phyloP scores from a whole-genome alignment of 2,888 invertebrate species.

The Perithous albicinctus region DNA sequence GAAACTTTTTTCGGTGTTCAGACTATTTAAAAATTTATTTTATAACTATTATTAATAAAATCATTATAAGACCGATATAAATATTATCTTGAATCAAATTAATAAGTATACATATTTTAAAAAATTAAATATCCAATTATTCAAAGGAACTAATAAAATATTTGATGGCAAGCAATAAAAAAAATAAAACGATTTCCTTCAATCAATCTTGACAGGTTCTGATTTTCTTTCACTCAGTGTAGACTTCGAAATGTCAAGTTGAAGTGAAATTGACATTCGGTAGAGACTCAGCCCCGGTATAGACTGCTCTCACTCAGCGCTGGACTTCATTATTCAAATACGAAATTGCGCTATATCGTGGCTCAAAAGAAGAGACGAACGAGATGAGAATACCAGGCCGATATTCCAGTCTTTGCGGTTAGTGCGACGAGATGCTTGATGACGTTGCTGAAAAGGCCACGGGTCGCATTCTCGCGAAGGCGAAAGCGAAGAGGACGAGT shows the following conservation, averaged over 20 bases:
- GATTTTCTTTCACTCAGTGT: too few species aligned
- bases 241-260: conserved; percentile 53
- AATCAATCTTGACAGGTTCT: too few species aligned
- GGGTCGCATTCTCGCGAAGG: conserved; percentile 45
- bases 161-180: too few species aligned
- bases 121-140: too few species aligned
- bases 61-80: too few species aligned
- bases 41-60: too few species aligned
- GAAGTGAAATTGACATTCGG: conserved; percentile 16
- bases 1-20: too few species aligned
- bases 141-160: too few species aligned
- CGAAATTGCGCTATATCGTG: conserved; percentile 40
- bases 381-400: conserved; percentile 1
- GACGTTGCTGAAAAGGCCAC: conserved; percentile 57
- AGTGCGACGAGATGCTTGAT: conserved; percentile 43
- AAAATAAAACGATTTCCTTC: too few species aligned
- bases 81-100: too few species aligned
- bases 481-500: conserved; percentile 10
- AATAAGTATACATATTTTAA: too few species aligned
- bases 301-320: conserved; percentile 35
- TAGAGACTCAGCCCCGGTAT: conserved; percentile 27
- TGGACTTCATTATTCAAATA: conserved; percentile 57
- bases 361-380: conserved; percentile 47
- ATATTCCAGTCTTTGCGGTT: conserved; percentile 26
- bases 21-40: too few species aligned